Evolutionary conservation across 2,888 invertebrate genomes (phyloP), one percentile per base, ranked within the genome.

Genomic region (Callimorpha dominula): DNA sequence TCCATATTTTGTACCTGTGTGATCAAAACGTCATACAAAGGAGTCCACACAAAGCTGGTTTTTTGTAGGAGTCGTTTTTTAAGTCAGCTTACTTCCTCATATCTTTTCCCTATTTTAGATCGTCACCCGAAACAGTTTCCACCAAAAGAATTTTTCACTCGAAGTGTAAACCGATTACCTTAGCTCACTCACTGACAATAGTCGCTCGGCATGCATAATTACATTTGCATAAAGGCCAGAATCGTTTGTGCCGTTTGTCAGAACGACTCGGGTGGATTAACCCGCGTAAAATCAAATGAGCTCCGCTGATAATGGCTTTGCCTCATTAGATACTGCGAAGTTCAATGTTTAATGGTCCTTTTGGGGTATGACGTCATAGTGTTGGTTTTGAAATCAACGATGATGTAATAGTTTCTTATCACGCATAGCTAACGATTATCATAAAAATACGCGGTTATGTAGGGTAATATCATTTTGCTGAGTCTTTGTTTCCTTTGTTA

Each of bases 231-330:
- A 92, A 87, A 89, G 92, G 83, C 88, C 81, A 91, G 86, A 91
- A 89, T 91, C 83, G 90, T 86, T 87, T 86, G 82, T 86, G 78
- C 75, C 81, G 79, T 86, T 78, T 83, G 80, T 72, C 49, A 78
- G 77, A 81, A 81, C 83, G 81, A 87, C 85, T 88, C 84, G 84
- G 82, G 81, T 86, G 86, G 89, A 91, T 91, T 90, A 88, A 87
- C 85, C 86, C 80, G 86, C 89, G 88, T 92, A 89, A 91, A 93
- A 91, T 91, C 89, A 92, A 93, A 94, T 93, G 93, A 91, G 88
- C 86, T 88, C 83, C 87, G 87, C 87, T 90, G 89, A 90, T 93
- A 92, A 91, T 91, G 84, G 90, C 80, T 85, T 78, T 82, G 89
- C 82, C 88, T 91, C 91, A 92, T 93, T 93, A 92, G 87, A 86